Conservation (phyloP, 2,888 invertebrate genomes). For the Nomada fucata region DNA sequence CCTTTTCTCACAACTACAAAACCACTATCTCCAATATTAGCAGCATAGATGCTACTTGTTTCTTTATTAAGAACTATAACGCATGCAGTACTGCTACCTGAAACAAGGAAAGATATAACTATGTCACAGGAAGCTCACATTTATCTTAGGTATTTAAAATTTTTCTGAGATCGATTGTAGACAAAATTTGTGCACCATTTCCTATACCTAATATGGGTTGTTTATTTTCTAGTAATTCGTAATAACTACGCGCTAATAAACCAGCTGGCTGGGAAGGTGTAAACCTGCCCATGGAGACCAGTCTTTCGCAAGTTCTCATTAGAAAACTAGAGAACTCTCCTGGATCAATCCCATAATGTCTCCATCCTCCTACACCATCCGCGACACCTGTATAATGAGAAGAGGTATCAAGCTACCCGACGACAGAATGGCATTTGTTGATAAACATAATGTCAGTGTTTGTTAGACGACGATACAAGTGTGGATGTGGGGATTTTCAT, state of each 20-base stretch:
- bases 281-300: slow-evolving; percentile 95
- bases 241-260: slow-evolving; percentile 95
- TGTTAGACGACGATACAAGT: not conserved
- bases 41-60: slow-evolving; percentile 95
- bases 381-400: slow-evolving; percentile 92
- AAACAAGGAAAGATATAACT: slow-evolving; percentile 11
- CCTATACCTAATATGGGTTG: slow-evolving; percentile 94
- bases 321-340: slow-evolving; percentile 97
- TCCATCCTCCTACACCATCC: slow-evolving; percentile 99
- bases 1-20: slow-evolving; percentile 96
- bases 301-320: slow-evolving; percentile 97
- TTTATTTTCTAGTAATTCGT: slow-evolving; percentile 95
- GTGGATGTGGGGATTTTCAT: not conserved
- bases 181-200: not conserved
- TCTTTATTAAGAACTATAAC: slow-evolving; percentile 96
- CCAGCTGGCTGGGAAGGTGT: slow-evolving; percentile 94
- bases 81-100: slow-evolving; percentile 99
- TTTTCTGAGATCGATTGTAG: not conserved
- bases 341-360: slow-evolving; percentile 98
- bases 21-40: slow-evolving; percentile 99
- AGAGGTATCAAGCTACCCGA: not conserved
- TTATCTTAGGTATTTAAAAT: not conserved
- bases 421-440: not conserved
- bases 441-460: not conserved
- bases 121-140: no score